Evolutionary conservation across 1,140 invertebrate genomes (phyloP), one percentile per base, ranked within the genome.

Genomic region (Ceratosolen solmsi): DNA sequence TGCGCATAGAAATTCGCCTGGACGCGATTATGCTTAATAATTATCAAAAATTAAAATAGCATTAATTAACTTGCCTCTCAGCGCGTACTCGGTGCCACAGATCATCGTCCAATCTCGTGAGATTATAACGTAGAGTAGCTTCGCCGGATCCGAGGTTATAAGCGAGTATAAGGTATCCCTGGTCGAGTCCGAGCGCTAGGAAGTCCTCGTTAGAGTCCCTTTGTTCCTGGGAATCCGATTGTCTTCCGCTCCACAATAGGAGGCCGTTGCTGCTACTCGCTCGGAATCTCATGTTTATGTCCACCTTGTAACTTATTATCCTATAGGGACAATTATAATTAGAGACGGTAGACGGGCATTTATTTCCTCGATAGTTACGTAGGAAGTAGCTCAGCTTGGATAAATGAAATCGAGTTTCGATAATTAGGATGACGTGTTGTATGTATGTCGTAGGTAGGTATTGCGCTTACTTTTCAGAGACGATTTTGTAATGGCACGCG

Each of bases 11-110:
- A n/a, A n/a, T n/a, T n/a, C n/a, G n/a, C n/a, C n/a, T n/a, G 1
- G 51, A 22, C 51, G 20, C 51, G 51, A 20, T 2, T 17, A 54
- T 11, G 51, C 51, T 11, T 11, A 22, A 54, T 11, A 54, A 22
- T 54, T 54, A 20, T 54, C 11, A 54, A 65, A 36, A 36, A 22
- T 22, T 65, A 15, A 65, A 65, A n/a, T n/a, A n/a, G n/a, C n/a
- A n/a, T n/a, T 68, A 38, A 9, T 38, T 2, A 22, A n/a, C n/a
- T 76, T 11, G 98, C 97, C 97, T 96, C 46, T 96, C 94, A 41
- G 96, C 96, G 90, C 95, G 94, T 36, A 98, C 94, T 82, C 96
- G 93, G 91, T 99, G 97, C 97, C 97, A 99, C 56, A 97, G 92
- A 75, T 97, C 97, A 91, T 99, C 97, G 90, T 97, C 96, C 46